These are phyloP conservation scores for Pseudoatta argentina DNA, from an alignment of 1,140 invertebrate species.

Conservation along the genomic window DNA sequence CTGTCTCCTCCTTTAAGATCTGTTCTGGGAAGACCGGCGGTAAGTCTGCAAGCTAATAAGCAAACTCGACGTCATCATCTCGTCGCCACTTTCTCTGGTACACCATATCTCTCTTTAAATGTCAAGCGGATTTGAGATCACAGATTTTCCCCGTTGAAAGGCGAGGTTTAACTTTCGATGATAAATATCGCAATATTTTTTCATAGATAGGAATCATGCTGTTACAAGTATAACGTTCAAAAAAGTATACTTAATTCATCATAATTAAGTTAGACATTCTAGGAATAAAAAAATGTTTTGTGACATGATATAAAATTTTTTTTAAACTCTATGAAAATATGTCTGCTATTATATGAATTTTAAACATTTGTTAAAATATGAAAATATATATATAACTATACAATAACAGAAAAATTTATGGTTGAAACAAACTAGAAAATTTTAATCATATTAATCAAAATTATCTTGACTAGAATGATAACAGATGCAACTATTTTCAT, in stretches of 20 bases:
- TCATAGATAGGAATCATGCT: background rate
- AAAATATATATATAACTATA: background rate
- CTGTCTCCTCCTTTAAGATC: slow-evolving; percentile 74
- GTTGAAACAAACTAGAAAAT: no score
- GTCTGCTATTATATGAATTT: background rate
- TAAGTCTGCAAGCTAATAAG: slow-evolving; percentile 80
- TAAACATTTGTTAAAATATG: background rate
- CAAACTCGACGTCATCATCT: slow-evolving; percentile 23
- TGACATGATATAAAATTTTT: background rate
- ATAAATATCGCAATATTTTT: background rate
- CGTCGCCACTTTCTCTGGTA: slow-evolving; percentile 41
- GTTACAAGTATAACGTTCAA: background rate
- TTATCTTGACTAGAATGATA: no score
- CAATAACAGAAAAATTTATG: no score
- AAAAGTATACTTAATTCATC: background rate
- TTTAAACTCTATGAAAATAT: background rate
- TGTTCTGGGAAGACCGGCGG: slow-evolving; percentile 80
- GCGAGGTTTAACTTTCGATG: background rate
- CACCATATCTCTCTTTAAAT: slow-evolving; percentile 40
- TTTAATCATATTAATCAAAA: no score
- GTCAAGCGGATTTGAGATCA: slow-evolving; percentile 41
- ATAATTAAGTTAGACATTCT: background rate
- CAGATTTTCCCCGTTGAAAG: slow-evolving; percentile 33
- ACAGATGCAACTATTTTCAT: no score
- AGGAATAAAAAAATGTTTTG: background rate